Evolutionary conservation across 1,140 invertebrate species (phyloP).

Genomic region (Drosophila pseudoobscura): DNA sequence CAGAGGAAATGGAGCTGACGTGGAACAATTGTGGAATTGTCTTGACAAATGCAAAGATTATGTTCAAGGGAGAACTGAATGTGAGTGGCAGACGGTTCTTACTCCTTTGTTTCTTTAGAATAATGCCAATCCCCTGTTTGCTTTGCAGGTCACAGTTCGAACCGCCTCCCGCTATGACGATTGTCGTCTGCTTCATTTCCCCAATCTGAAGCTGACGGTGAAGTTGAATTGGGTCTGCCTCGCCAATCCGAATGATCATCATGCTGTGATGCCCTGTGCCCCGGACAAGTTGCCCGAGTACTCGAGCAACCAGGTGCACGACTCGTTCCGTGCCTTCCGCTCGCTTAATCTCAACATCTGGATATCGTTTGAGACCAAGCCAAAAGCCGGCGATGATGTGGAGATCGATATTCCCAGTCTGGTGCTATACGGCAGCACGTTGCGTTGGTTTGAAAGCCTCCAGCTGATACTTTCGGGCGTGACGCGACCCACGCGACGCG

Average conservation of each 20-base stretch:
- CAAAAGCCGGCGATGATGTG: conserved; percentile 85
- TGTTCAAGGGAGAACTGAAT: conserved; percentile 93
- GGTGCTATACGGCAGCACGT: conserved; percentile 95
- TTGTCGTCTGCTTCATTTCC: conserved; percentile 95
- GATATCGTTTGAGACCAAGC: conserved; percentile 94
- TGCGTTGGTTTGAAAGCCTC: conserved; percentile 97
- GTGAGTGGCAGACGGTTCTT: conserved; percentile 61
- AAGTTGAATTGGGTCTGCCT: conserved; percentile 96
- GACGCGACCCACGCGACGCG: conserved; percentile 95
- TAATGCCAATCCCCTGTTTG: conserved; percentile 69
- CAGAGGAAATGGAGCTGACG: conserved; percentile 98
- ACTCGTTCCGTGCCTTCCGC: conserved; percentile 95
- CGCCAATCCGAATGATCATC: conserved; percentile 97
- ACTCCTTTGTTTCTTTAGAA: too few relatives aligned
- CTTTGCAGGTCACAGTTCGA: conserved; percentile 87
- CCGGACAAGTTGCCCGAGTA: conserved; percentile 98
- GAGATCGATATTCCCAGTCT: conserved; percentile 90
- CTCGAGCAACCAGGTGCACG: conserved; percentile 95
- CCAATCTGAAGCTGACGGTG: conserved; percentile 92
- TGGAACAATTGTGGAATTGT: conserved; percentile 96
- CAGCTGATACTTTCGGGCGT: conserved; percentile 98
- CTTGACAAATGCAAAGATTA: conserved; percentile 96
- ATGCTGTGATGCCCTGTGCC: conserved; percentile 97
- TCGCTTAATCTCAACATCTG: conserved; percentile 96
- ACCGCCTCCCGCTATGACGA: conserved; percentile 99